Base-by-base conservation (phyloP, 2,113 vertebrate species). In the Peromyscus polionotus region DNA sequence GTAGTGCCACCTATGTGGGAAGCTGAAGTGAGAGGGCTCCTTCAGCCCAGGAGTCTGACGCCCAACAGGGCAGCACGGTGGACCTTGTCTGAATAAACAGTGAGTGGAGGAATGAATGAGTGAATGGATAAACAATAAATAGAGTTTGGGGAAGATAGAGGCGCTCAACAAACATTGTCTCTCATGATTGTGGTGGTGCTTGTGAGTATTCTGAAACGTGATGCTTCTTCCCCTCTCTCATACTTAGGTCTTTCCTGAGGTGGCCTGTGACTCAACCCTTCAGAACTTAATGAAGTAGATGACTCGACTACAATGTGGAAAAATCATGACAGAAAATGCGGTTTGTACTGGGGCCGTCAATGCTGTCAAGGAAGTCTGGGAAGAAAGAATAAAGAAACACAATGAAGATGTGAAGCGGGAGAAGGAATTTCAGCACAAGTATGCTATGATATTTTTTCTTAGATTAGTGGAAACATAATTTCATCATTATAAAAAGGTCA, bases 291-390 rank as follows among this genome's bases (percentile, higher is more conserved):
- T 61, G 85, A 94, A 97, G 90, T 36, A 88, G 84, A 95, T 2
- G 54, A 31, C 85, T 63, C 48, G 51, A 88, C 75, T 79, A 94
- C 63, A 95, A 96, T 97, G 98, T 97, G 90, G 95, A 90, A 97
- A 88, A 98, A 97, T 95, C 98, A 99, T 99, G 99, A 98, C 98
- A 90, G 99, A 98, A 90, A 98, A 98, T 89, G 97, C 95, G 5
- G 97, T 98, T 80, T 99, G 98, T 7, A n/a, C 97, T 33, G 98
- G 99, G 84, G 98, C 99, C 0, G 99, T 99, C 94, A 98, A 96
- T 97, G 98, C 99, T 93, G 99, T 99, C 87, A 99, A 99, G 96
- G 97, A 99, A 73, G 98, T 99, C 68, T 99, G 99, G 99, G 99
- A 99, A 98, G 99, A 98, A 42, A 99, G 99, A 98, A 99, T 99